Evolutionary conservation across 2,797 vertebrate genomes (phyloP).

Genomic region (Manis javanica): DNA sequence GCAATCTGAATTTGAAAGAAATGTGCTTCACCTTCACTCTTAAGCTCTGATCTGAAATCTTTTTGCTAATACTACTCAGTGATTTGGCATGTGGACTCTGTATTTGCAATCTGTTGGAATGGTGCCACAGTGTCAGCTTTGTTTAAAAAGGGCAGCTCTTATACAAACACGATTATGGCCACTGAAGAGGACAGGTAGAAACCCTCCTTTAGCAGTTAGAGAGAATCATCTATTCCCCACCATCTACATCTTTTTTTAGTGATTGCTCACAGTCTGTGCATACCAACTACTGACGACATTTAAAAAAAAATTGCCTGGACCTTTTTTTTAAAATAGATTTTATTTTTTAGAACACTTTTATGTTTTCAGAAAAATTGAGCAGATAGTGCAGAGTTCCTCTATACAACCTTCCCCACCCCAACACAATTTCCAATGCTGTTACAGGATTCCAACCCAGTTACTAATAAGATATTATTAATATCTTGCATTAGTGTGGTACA

Average conservation of each 20-base stretch:
- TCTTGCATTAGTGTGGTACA: neutral
- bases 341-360: neutral
- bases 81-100: fast-evolving
- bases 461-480: neutral
- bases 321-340: neutral
- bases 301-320: neutral
- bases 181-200: neutral
- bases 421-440: neutral
- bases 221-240: neutral
- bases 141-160: neutral
- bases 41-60: neutral
- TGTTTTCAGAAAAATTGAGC: neutral
- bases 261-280: neutral
- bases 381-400: neutral
- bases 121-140: neutral
- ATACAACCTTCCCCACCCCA: neutral
- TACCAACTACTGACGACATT: neutral
- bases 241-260: neutral
- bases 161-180: neutral
- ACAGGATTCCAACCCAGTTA: neutral
- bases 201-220: neutral
- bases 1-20: neutral
- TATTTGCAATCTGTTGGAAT: neutral
- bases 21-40: neutral
- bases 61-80: neutral